Evolutionary conservation across 2,888 invertebrate species (phyloP).

Genomic region (Caprella mutica): DNA sequence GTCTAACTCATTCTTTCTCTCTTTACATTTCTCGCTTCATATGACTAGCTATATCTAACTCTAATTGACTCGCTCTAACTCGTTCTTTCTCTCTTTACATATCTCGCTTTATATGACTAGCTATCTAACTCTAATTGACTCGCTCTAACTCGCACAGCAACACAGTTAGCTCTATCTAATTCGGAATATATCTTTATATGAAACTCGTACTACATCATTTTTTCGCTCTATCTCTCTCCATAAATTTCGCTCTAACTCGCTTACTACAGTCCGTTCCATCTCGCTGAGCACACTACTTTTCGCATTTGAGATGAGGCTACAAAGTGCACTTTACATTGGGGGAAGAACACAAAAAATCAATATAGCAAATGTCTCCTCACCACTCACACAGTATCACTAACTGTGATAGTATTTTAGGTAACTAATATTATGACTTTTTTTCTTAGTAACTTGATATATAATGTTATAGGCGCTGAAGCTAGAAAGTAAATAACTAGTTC

Average conservation of each 20-base stretch:
- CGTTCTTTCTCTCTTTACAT: neutral
- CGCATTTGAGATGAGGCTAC: too few species aligned
- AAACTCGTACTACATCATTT: neutral
- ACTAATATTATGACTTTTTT: too few species aligned
- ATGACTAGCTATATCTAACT: neutral
- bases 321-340: too few species aligned
- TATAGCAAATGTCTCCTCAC: too few species aligned
- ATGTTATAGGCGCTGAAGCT: too few species aligned
- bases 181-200: neutral
- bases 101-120: neutral
- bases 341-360: too few species aligned
- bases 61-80: neutral
- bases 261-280: too few species aligned
- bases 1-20: neutral
- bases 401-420: too few species aligned
- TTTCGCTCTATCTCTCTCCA: neutral
- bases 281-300: too few species aligned
- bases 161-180: neutral
- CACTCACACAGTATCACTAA: too few species aligned
- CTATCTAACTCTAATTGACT: neutral
- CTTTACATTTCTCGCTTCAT: neutral
- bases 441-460: too few species aligned
- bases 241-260: neutral
- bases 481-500: too few species aligned
- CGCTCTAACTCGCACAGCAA: neutral